Base-by-base conservation (phyloP, 2,888 invertebrate genomes). In the Acanthosepion esculentum region DNA sequence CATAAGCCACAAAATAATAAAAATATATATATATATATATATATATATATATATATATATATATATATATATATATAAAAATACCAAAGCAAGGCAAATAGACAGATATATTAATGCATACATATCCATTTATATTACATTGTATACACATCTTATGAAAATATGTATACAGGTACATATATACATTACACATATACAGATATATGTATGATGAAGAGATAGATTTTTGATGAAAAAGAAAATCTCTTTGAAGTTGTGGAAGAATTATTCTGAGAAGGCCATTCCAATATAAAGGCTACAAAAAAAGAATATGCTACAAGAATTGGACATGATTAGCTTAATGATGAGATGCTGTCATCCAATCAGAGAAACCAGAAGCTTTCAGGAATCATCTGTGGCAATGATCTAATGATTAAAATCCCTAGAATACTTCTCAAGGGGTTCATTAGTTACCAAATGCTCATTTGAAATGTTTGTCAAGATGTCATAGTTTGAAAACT, bases 231-330 rank as follows among this genome's bases (percentile, higher is more conserved):
- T 78, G 15, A n/a, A 78, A 78, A n/a, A 78, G 78, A 78, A 59
- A 59, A 78, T 78, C 7, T 78, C 78, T 78, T 78, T 12, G 78
- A 78, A 78, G n/a, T n/a, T 4, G 12, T 12, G 33, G 78, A 59
- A 59, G 59, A 59, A 59, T 23, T 59, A 23, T 59, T 33, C 78
- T 15, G 78, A 78, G n/a, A 78, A 78, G 78, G 78, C 78, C 78
- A 78, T 78, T 78, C 78, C 78, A 78, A 78, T 78, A 78, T 78
- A 78, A 78, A 78, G n/a, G 78, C n/a, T 78, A 78, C n/a, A 78
- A 78, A 78, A 64, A 64, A 64, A 23, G 78, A n/a, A 78, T 78
- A 33, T 8, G n/a, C 12, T 33, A 78, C n/a, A 78, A 1, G n/a
- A 78, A 78, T 33, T 78, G 78, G 78, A 78, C 78, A n/a, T 78